A percentile compares a stretch with the other conserved stretches of the same genome.
These are phyloP conservation scores for Noctua comes DNA, from an alignment of 2,888 invertebrate species.

Conservation along the genomic window DNA sequence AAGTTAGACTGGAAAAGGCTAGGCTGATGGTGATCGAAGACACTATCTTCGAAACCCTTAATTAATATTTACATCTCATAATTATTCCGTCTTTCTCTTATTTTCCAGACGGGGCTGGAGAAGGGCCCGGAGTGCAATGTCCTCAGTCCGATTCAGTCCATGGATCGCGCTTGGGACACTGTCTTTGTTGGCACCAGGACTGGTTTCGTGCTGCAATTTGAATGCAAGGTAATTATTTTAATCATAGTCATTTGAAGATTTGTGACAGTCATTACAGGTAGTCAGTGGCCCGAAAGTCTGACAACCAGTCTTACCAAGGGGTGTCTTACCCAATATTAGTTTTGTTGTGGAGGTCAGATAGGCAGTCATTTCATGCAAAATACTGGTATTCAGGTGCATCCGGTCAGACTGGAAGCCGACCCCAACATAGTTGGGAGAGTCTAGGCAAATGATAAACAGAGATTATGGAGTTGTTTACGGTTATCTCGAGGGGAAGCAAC, in stretches of 20 bases:
- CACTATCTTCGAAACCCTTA: not conserved
- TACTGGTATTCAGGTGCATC: not conserved
- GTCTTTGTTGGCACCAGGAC: constrained; percentile 93
- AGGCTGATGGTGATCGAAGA: not conserved
- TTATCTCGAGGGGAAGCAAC: not conserved
- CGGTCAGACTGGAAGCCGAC: not conserved
- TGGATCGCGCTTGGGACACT: constrained; percentile 93
- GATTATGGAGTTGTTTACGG: not conserved
- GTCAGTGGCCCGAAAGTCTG: not conserved
- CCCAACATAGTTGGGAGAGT: not conserved
- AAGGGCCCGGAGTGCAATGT: constrained; percentile 89
- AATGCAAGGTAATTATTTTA: constrained; percentile 90
- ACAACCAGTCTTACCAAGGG: not conserved
- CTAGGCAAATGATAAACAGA: not conserved
- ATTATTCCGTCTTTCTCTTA: not conserved
- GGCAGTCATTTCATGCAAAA: not conserved
- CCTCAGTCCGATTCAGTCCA: constrained; percentile 93
- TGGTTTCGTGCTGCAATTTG: constrained; percentile 93
- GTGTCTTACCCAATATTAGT: not conserved
- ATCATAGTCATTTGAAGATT: not conserved
- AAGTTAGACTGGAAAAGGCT: not conserved
- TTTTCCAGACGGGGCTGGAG: constrained; percentile 88
- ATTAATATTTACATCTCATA: not conserved
- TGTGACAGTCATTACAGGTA: not conserved
- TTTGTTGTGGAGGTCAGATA: not conserved